These are phyloP conservation scores for Rhynchopsitta pachyrhyncha DNA, from an alignment of 2,113 vertebrate genomes.

Conservation along the genomic window DNA sequence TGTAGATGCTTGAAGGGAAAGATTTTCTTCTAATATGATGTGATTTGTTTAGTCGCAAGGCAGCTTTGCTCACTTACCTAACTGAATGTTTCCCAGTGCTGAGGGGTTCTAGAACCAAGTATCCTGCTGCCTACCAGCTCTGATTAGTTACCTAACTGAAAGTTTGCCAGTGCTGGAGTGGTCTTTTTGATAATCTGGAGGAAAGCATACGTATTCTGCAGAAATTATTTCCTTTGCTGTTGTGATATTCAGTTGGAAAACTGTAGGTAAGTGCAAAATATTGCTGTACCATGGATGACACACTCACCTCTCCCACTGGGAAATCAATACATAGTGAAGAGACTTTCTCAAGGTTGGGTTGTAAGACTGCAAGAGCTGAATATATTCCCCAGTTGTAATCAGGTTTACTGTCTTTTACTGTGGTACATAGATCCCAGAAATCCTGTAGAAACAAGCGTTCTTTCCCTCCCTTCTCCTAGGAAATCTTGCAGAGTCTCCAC, in stretches of 20 bases:
- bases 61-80: neutral
- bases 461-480: neutral
- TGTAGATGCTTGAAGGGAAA: neutral
- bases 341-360: neutral
- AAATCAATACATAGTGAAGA: neutral
- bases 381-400: neutral
- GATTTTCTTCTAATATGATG: neutral
- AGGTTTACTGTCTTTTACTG: neutral
- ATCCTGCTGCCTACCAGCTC: neutral
- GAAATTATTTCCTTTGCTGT: neutral
- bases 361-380: neutral
- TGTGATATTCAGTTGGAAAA: neutral
- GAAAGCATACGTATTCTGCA: fast-evolving
- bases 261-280: neutral
- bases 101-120: neutral
- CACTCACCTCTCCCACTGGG: fast-evolving
- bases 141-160: neutral
- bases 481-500: too few species aligned
- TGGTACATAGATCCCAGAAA: neutral
- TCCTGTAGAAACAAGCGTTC: fast-evolving
- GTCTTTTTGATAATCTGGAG: neutral
- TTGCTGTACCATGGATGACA: fast-evolving
- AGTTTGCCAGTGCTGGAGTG: neutral
- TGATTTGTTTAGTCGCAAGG: neutral
- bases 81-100: neutral